Conservation (phyloP, 2,797 vertebrate genomes). For the Chelmon rostratus region DNA sequence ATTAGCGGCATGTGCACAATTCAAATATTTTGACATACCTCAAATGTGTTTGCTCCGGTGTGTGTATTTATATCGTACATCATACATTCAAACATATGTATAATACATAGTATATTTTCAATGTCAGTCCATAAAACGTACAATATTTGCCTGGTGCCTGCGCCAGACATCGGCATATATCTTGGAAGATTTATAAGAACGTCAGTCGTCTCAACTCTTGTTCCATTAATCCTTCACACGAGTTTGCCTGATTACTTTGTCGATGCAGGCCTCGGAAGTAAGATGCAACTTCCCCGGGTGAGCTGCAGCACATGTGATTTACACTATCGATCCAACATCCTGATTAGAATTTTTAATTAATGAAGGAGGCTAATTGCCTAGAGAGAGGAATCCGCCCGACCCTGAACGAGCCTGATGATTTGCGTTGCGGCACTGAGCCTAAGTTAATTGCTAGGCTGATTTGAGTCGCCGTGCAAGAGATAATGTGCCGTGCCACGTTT, state of each 20-base stretch:
- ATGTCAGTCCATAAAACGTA: not conserved
- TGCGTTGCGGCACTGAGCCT: conserved; percentile 76
- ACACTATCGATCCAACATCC: conserved; percentile 80
- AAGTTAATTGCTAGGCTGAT: conserved; percentile 82
- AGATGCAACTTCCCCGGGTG: conserved; percentile 72
- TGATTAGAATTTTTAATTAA: conserved; percentile 88
- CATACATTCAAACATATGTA: not conserved
- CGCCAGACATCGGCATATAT: conserved; percentile 11
- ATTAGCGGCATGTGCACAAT: not conserved
- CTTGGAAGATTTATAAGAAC: conserved; percentile 42
- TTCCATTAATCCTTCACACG: conserved; percentile 62
- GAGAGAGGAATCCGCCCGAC: conserved; percentile 77
- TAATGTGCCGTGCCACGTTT: conserved; percentile 74
- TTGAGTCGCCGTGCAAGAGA: conserved; percentile 76
- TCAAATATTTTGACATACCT: conserved; percentile 29
- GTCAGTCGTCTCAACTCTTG: conserved; percentile 47
- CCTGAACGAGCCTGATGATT: conserved; percentile 78
- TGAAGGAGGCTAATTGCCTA: conserved; percentile 83
- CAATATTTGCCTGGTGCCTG: conserved; percentile 2
- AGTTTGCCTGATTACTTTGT: conserved; percentile 74
- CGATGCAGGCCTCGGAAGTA: conserved; percentile 64
- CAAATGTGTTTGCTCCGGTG: not conserved
- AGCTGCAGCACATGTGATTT: conserved; percentile 73
- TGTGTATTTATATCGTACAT: not conserved
- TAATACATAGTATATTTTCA: conserved; percentile 1